phyloP scores from a whole-genome alignment of 2,113 vertebrate genomes.

The Porphyrio hochstetteri region DNA sequence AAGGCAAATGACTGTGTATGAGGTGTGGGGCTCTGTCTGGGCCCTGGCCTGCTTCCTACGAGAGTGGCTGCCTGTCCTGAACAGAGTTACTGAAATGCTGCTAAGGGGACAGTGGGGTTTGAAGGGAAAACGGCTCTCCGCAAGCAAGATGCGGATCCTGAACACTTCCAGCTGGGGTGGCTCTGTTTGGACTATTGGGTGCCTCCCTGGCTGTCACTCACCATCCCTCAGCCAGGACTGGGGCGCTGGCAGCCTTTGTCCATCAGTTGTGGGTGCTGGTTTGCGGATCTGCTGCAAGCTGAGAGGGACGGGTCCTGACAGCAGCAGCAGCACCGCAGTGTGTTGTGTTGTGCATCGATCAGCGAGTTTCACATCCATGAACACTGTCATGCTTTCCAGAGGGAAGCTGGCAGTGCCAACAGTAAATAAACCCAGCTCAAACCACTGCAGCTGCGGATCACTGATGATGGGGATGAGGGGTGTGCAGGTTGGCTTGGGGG shows the following conservation, averaged over 20 bases:
- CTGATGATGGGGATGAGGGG: not conserved
- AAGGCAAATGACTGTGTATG: not conserved
- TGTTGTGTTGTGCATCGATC: not conserved
- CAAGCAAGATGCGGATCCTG: not conserved
- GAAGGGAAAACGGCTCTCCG: not conserved
- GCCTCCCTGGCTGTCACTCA: not conserved
- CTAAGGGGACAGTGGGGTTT: not conserved
- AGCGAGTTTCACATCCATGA: not conserved
- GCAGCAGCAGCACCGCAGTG: not conserved
- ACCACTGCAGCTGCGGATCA: not conserved
- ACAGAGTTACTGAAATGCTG: not conserved
- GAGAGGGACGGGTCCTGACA: not conserved
- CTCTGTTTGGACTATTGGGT: not conserved
- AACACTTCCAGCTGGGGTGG: not conserved
- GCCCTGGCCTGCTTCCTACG: not conserved
- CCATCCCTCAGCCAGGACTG: not conserved
- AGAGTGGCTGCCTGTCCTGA: not conserved
- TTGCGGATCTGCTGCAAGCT: not conserved
- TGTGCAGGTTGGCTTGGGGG: not conserved
- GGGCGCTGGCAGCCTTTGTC: not conserved
- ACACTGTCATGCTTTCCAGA: not conserved
- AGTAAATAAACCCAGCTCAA: slow-evolving; percentile 57
- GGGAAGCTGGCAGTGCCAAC: slow-evolving; percentile 21
- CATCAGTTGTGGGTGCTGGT: not conserved
- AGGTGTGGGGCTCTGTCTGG: not conserved